These are phyloP conservation scores for Hypena proboscidalis DNA, from an alignment of 2,888 invertebrate genomes.

Conservation along the genomic window DNA sequence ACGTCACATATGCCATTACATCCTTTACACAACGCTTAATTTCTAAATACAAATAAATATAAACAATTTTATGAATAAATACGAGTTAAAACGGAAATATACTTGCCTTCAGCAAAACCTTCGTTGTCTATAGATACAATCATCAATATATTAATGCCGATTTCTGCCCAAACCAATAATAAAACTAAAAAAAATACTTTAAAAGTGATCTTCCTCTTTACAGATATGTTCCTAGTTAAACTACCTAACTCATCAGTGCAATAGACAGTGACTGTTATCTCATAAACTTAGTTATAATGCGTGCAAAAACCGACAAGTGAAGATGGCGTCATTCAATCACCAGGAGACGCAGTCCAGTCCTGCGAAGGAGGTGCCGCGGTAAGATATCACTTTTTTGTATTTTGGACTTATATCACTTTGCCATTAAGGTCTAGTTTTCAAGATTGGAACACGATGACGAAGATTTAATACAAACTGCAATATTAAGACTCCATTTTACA, in stretches of 20 bases:
- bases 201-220: constrained; percentile 15
- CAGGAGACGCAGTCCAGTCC: constrained; percentile 76
- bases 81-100: too few relatives aligned
- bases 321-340: constrained; percentile 70
- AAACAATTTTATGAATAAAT: too few relatives aligned
- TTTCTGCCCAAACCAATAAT: neutral
- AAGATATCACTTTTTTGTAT: constrained; percentile 33
- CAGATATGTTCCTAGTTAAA: constrained; percentile 41
- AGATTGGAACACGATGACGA: too few relatives aligned
- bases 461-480: too few relatives aligned
- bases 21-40: too few relatives aligned
- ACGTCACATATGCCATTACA: too few relatives aligned
- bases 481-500: too few relatives aligned
- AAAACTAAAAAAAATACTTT: neutral
- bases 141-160: neutral
- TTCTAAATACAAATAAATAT: too few relatives aligned
- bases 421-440: too few relatives aligned
- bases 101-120: too few relatives aligned
- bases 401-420: too few relatives aligned
- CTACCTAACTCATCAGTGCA: constrained; percentile 40
- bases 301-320: constrained; percentile 52
- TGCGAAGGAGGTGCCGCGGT: constrained; percentile 73
- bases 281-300: constrained; percentile 46
- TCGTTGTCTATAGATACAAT: too few relatives aligned
- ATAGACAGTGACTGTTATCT: constrained; percentile 31